Base-by-base conservation (phyloP, 2,797 vertebrate species). In the Platyrinchus mystaceus region DNA sequence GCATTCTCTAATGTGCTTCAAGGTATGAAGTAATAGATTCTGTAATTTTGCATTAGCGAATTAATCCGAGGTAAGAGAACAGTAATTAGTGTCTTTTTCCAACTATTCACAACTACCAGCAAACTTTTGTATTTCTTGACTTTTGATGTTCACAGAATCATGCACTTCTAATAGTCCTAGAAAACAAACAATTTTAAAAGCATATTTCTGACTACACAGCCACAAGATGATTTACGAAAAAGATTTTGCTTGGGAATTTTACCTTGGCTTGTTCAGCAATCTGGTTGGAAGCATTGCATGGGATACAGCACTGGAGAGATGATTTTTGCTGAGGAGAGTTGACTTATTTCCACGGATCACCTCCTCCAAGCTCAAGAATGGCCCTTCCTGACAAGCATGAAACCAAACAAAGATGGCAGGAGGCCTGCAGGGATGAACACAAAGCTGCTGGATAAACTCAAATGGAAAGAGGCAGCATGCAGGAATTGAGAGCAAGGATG, bases 21-120 rank as follows among this genome's bases (percentile, higher is more conserved):
- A 2, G 5, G 32, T 27, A 37, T 2, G 0, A 77, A 80, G 12
- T 21, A 32, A 75, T 0, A 74, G 50, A 53, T 32, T 78, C n/a
- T 83, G 10, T 36, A 56, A 82, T 56, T 89, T 44, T 76, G 36
- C 24, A 30, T 58, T 37, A 73, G 34, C 75, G 49, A 78, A 86
- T 20, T 71, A 6, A 55, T 44, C 27, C 24, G 49, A 78, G 50
- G 14, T 23, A 87, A 74, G 10, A 49, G 37, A 77, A 64, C 8
- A 56, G 37, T 52, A 83, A 37, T 60, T 41, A 22, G 5, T 21
- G 17, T 74, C n/a, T n/a, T 58, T 49, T 75, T 87, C 20, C 37
- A 88, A 44, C 11, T 81, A 27, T 14, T 28, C 59, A 23, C 9
- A 78, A 49, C 13, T 46, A 27, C 22, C 66, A 66, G 18, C 5